Percentiles rank a stretch among this genome's conserved stretches.
Conservation (phyloP, 2,797 vertebrate genomes). For the Lepilemur septentrionalis region DNA sequence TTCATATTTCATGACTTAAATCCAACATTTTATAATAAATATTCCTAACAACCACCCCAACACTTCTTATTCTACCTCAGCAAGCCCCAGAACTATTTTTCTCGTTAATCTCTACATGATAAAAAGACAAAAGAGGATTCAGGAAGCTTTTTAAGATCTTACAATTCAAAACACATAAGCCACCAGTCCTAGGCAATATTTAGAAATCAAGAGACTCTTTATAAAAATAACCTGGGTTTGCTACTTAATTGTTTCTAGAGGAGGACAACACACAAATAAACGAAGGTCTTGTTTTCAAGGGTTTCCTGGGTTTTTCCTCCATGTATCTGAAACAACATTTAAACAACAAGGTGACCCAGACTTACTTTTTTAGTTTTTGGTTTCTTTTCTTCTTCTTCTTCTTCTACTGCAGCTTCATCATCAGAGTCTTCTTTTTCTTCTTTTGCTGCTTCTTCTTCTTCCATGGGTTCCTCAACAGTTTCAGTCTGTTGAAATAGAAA, state of each 20-base stretch:
- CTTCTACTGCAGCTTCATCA: slow-evolving; percentile 96
- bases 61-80: background rate
- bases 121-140: background rate
- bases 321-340: background rate
- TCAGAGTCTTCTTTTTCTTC: slow-evolving; percentile 91
- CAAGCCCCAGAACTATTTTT: background rate
- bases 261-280: background rate
- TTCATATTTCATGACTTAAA: background rate
- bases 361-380: slow-evolving; percentile 97
- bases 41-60: background rate
- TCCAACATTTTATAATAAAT: background rate
- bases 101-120: background rate
- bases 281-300: background rate
- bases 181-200: background rate
- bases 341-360: background rate
- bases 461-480: slow-evolving; percentile 96
- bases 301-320: background rate
- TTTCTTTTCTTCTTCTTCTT: slow-evolving; percentile 96
- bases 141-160: background rate
- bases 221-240: background rate
- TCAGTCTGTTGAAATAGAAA: slow-evolving; percentile 89
- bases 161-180: background rate
- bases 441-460: slow-evolving; percentile 92
- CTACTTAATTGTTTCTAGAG: background rate
- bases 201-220: background rate